Evolutionary conservation across 2,888 invertebrate genomes (phyloP), one percentile per base, ranked within the genome.

Genomic region (Masnerella sp.): DNA sequence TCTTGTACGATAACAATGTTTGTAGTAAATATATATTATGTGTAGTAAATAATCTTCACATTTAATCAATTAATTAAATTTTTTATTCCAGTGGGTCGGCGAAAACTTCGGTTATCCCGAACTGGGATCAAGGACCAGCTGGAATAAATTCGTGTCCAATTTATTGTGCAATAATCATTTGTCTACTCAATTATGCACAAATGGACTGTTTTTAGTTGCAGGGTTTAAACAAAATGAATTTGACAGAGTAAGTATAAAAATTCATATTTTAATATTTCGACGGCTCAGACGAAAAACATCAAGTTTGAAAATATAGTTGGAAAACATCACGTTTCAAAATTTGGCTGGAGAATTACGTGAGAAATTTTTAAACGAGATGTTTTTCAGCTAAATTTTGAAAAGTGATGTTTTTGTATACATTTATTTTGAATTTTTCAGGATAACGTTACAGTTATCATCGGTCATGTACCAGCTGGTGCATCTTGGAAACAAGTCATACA

Each of bases 81-180:
- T n/a, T n/a, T 11, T 11, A 11, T 72, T 72, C 2, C 70, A 87
- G 87, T 84, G 83, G 84, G 80, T 87, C 3, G 86, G 87, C 0
- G 86, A 87, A 67, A 82, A 77, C 52, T 86, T 86, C 32, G 87
- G 86, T 3, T 87, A 86, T 75, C 86, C 87, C 0, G 85, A 85
- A 76, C 78, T 84, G 11, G 81, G 81, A 2, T 70, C 83, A n/a
- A 80, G 85, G 15, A 84, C 85, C 8, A 69, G 76, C 2, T 87
- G 86, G 87, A 82, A 77, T n/a, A 85, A 80, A 71, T 84, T 85
- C 28, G 79, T 86, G 1, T 80, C 82, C n/a, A 83, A 79, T 54
- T 70, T 86, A 2, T 75, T 87, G 9, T 87, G 86, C 28, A 81
- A 82, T 32, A 80, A 78, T 34, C 77, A 75, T 2, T 80, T 82